Evolutionary conservation across 2,797 vertebrate genomes (phyloP).

Genomic region (Phrynocephalus guinanensis): DNA sequence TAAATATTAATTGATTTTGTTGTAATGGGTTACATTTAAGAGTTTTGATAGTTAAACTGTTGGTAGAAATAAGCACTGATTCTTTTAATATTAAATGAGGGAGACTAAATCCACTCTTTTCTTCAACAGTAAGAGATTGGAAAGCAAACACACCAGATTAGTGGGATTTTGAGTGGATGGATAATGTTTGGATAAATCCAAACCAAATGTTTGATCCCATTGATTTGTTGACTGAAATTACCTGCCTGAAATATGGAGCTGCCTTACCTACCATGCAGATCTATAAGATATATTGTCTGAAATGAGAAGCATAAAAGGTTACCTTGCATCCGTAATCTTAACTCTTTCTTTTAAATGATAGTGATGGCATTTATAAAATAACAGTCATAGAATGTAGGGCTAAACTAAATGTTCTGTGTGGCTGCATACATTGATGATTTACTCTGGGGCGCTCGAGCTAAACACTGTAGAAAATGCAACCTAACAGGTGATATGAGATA

Average conservation of each 20-base stretch:
- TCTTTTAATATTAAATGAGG: conserved; percentile 41
- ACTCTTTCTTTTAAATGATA: conserved; percentile 27
- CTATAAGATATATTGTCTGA: conserved; percentile 48
- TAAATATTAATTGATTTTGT: conserved; percentile 12
- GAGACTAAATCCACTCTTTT: conserved; percentile 47
- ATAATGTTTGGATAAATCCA: conserved; percentile 30
- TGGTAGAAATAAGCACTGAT: not conserved
- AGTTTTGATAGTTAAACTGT: conserved; percentile 20
- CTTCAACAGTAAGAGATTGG: not conserved
- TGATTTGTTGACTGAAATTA: conserved; percentile 58
- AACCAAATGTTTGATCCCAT: conserved; percentile 53
- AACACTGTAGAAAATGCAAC: conserved; percentile 59
- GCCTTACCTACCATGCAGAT: conserved; percentile 34
- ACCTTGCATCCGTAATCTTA: conserved; percentile 48
- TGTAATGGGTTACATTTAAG: conserved; percentile 42
- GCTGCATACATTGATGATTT: conserved; percentile 49
- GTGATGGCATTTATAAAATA: conserved; percentile 41
- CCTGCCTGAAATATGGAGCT: conserved; percentile 47
- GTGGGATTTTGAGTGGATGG: conserved; percentile 24
- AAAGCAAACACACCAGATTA: conserved; percentile 6
- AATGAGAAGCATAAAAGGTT: conserved; percentile 50
- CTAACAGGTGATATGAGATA: conserved; percentile 14
- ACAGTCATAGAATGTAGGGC: conserved; percentile 35
- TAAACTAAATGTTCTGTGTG: conserved; percentile 5
- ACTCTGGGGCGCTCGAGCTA: conserved; percentile 29